Evolutionary conservation across 2,888 invertebrate species (phyloP).

Genomic region (Acronicta leporina): DNA sequence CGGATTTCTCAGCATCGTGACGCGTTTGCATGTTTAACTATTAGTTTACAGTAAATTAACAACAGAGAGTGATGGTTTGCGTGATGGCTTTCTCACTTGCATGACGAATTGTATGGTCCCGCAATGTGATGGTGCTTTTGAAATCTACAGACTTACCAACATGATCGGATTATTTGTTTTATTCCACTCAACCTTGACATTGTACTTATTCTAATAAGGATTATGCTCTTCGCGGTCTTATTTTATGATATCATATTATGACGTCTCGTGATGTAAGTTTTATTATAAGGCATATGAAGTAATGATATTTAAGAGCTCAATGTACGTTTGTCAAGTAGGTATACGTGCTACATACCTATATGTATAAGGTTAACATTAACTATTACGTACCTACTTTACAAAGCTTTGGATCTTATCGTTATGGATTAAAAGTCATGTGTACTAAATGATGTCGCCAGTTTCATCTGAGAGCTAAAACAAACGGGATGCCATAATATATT

Average conservation of each 20-base stretch:
- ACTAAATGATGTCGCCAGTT: background rate
- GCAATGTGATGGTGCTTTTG: slow-evolving; percentile 26
- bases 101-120: slow-evolving; percentile 60
- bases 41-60: slow-evolving; percentile 66
- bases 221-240: slow-evolving; percentile 34
- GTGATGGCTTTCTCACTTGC: slow-evolving; percentile 69
- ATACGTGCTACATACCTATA: too few species aligned
- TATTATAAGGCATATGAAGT: slow-evolving; percentile 48
- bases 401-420: background rate
- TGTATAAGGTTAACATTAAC: slow-evolving; percentile 13
- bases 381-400: slow-evolving; percentile 11
- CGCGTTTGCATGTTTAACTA: slow-evolving; percentile 61
- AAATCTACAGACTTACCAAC: slow-evolving; percentile 6
- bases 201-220: slow-evolving; percentile 41
- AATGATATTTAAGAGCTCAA: slow-evolving; percentile 38
- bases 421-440: slow-evolving; percentile 1
- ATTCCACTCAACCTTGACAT: slow-evolving; percentile 35
- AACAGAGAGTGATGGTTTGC: slow-evolving; percentile 68
- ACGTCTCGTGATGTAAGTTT: slow-evolving; percentile 51
- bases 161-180: slow-evolving; percentile 23
- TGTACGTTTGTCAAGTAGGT: slow-evolving; percentile 21
- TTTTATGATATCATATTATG: slow-evolving; percentile 54
- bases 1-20: slow-evolving; percentile 52
- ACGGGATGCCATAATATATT: background rate
- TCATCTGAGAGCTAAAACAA: slow-evolving; percentile 1